Conservation (phyloP, 2,888 invertebrate genomes). For the Augochlorella aurata region DNA sequence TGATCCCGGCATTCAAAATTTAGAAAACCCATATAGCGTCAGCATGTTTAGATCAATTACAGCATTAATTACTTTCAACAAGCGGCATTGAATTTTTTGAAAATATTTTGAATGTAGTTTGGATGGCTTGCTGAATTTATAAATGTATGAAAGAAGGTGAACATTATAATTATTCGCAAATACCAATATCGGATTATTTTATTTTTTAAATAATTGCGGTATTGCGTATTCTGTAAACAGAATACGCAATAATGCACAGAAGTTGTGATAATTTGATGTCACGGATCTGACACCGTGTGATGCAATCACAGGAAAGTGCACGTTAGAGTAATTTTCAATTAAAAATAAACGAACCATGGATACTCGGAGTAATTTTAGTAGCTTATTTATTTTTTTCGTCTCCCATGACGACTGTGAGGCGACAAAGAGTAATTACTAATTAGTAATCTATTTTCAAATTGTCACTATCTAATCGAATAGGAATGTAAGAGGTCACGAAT, state of each 20-base stretch:
- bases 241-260: background rate
- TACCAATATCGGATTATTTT: background rate
- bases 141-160: background rate
- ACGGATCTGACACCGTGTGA: background rate
- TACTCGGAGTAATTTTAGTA: background rate
- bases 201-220: too few relatives aligned
- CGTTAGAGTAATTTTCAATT: background rate
- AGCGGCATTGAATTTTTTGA: background rate
- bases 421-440: background rate
- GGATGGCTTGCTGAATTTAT: background rate
- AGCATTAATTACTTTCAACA: background rate
- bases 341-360: background rate
- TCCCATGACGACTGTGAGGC: accelerated
- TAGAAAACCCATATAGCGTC: background rate
- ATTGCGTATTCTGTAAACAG: too few relatives aligned
- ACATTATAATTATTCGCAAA: background rate
- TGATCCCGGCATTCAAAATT: background rate
- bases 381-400: background rate
- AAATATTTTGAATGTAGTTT: background rate
- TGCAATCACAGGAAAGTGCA: background rate
- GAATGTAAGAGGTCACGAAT: background rate
- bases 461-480: background rate
- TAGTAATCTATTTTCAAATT: background rate
- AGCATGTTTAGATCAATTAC: background rate
- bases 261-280: background rate